Conservation (phyloP, 2,113 vertebrate genomes). For the Embiotoca jacksoni region DNA sequence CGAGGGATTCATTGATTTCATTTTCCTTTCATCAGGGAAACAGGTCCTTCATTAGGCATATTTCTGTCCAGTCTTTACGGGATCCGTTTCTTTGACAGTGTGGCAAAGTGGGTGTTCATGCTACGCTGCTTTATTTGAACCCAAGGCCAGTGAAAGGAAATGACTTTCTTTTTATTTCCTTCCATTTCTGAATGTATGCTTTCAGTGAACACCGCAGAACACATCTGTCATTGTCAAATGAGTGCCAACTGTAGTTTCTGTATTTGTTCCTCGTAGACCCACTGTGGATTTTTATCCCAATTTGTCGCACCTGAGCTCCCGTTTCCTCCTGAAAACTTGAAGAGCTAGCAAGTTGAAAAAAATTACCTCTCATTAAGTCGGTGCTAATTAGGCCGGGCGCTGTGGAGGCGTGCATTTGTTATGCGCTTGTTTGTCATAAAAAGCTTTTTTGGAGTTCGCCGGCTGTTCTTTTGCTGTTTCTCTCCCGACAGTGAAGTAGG, state of each 20-base stretch:
- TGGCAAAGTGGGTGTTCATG: constrained; percentile 32
- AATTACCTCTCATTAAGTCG: constrained; percentile 55
- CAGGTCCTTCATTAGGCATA: constrained; percentile 36
- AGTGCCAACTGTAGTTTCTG: constrained; percentile 13
- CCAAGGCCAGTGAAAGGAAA: constrained; percentile 45
- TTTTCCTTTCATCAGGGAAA: constrained; percentile 4
- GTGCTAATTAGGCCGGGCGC: constrained; percentile 25
- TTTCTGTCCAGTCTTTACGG: constrained; percentile 22
- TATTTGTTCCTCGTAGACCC: constrained; percentile 1
- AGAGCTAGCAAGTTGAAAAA: constrained; percentile 36
- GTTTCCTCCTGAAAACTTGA: constrained; percentile 34
- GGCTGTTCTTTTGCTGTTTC: constrained; percentile 14
- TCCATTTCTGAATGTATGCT: constrained; percentile 33
- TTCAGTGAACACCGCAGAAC: constrained; percentile 16
- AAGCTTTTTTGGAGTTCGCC: constrained; percentile 12
- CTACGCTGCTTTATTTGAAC: constrained; percentile 54
- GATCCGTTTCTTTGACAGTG: constrained; percentile 22
- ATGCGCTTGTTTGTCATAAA: constrained; percentile 18
- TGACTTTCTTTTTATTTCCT: constrained; percentile 27
- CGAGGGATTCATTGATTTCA: constrained; percentile 2
- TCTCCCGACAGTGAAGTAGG: constrained; percentile 3
- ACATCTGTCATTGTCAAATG: constrained; percentile 53
- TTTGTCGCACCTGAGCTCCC: constrained; percentile 6
- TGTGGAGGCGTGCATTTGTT: not conserved
- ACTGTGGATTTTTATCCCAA: not conserved